A percentile compares a stretch with the other conserved stretches of the same genome.
Conservation (phyloP, 1,140 invertebrate species). For the Drosophila lacteicornis region DNA sequence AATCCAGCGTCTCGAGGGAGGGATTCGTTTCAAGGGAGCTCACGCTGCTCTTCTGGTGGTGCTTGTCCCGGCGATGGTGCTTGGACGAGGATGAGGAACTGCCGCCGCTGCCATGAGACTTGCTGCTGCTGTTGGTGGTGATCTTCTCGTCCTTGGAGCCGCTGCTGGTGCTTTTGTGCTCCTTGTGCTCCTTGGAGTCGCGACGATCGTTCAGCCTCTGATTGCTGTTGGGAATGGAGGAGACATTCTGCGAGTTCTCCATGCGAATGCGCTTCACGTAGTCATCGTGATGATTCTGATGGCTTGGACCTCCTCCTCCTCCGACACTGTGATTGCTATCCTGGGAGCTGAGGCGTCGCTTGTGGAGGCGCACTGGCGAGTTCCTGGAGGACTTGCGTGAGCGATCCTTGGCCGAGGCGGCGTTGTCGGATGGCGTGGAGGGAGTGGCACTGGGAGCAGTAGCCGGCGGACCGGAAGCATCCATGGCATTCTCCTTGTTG, state of each 20-base stretch:
- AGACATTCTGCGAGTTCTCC: constrained; percentile 59
- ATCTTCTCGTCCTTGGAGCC: constrained; percentile 60
- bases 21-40: constrained; percentile 34
- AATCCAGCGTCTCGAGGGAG: constrained; percentile 19
- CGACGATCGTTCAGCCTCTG: constrained; percentile 86
- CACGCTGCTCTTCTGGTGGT: constrained; percentile 57
- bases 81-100: constrained; percentile 60
- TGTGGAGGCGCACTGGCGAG: constrained; percentile 88
- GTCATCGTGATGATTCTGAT: constrained; percentile 85
- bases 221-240: constrained; percentile 39
- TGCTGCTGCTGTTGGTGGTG: constrained; percentile 20
- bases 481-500: constrained; percentile 77
- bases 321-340: constrained; percentile 87
- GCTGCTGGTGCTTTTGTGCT: constrained; percentile 30
- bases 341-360: constrained; percentile 91
- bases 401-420: constrained; percentile 51
- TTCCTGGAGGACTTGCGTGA: constrained; percentile 84
- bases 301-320: constrained; percentile 12
- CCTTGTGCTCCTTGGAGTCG: constrained; percentile 89
- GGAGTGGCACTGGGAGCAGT: background rate
- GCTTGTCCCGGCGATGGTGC: constrained; percentile 64
- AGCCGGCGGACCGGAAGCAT: constrained; percentile 15
- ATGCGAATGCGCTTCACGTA: constrained; percentile 90
- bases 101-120: constrained; percentile 46
- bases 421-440: constrained; percentile 16